phyloP scores from a whole-genome alignment of 2,888 invertebrate species.

The Globia sparganii region DNA sequence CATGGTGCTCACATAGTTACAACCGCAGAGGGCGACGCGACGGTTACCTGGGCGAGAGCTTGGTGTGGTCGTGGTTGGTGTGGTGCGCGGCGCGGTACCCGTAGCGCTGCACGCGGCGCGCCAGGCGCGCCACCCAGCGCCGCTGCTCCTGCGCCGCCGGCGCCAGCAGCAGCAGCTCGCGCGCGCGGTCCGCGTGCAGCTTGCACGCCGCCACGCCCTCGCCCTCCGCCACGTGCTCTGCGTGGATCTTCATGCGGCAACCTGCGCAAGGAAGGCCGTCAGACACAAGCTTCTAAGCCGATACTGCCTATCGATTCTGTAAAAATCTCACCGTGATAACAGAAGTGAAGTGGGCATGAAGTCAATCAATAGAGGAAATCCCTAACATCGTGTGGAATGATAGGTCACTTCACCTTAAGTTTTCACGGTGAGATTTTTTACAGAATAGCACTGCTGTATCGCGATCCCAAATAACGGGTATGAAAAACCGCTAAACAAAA shows the following conservation, averaged over 20 bases:
- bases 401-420: no score
- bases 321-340: no score
- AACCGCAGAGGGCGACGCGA: conserved; percentile 90
- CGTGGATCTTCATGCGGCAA: conserved; percentile 99
- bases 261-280: conserved; percentile 87
- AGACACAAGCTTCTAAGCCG: not conserved
- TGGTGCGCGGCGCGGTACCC: conserved; percentile 97
- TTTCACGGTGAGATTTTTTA: no score
- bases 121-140: conserved; percentile 91
- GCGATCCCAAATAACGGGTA: no score
- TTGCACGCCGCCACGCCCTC: conserved; percentile 98
- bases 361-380: no score
- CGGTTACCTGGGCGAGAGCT: conserved; percentile 74
- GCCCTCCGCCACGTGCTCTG: conserved; percentile 96
- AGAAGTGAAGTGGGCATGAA: no score
- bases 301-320: no score
- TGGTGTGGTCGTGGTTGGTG: conserved; percentile 83
- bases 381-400: no score
- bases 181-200: conserved; percentile 98
- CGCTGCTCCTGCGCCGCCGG: conserved; percentile 91
- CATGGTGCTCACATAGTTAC: not conserved
- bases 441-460: no score
- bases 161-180: conserved; percentile 97
- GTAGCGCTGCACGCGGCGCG: conserved; percentile 95
- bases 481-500: not conserved